phyloP scores from a whole-genome alignment of 2,888 invertebrate genomes.

The Tetropium fuscum region DNA sequence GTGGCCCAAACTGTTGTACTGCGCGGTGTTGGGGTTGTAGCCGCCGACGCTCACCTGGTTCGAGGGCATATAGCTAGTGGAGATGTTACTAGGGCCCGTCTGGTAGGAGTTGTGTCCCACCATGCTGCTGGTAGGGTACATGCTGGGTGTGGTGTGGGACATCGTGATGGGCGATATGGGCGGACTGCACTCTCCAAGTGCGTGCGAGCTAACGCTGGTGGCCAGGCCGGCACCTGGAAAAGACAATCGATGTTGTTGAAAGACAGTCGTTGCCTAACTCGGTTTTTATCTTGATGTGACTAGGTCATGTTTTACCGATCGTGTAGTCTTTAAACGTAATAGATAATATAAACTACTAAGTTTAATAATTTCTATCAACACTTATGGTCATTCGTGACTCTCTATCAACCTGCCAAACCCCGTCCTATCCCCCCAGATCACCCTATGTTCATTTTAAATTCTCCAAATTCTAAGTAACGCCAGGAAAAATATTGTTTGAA shows the following conservation, averaged over 20 bases:
- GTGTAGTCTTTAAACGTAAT: too few relatives aligned
- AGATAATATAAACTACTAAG: too few relatives aligned
- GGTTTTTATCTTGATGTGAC: too few relatives aligned
- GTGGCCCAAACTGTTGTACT: constrained; percentile 60
- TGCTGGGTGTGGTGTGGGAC: constrained; percentile 66
- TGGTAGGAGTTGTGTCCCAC: constrained; percentile 59
- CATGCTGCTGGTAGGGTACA: constrained; percentile 64
- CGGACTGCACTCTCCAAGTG: constrained; percentile 75
- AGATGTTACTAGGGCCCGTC: constrained; percentile 49
- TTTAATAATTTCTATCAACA: too few relatives aligned
- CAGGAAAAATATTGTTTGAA: too few relatives aligned
- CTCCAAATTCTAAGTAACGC: too few relatives aligned
- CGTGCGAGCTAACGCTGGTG: constrained; percentile 78
- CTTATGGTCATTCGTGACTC: too few relatives aligned
- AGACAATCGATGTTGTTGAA: not conserved
- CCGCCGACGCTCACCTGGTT: constrained; percentile 49
- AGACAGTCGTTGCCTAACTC: too few relatives aligned
- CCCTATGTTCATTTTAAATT: too few relatives aligned
- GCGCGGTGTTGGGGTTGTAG: constrained; percentile 54
- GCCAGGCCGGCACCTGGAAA: constrained; percentile 69
- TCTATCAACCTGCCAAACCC: too few relatives aligned
- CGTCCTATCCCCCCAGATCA: too few relatives aligned
- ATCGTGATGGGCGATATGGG: constrained; percentile 67
- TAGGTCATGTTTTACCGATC: too few relatives aligned
- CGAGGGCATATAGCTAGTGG: constrained; percentile 49